Evolutionary conservation across 2,797 vertebrate genomes (phyloP), one percentile per base, ranked within the genome.

Genomic region (Brachymystax lenok): DNA sequence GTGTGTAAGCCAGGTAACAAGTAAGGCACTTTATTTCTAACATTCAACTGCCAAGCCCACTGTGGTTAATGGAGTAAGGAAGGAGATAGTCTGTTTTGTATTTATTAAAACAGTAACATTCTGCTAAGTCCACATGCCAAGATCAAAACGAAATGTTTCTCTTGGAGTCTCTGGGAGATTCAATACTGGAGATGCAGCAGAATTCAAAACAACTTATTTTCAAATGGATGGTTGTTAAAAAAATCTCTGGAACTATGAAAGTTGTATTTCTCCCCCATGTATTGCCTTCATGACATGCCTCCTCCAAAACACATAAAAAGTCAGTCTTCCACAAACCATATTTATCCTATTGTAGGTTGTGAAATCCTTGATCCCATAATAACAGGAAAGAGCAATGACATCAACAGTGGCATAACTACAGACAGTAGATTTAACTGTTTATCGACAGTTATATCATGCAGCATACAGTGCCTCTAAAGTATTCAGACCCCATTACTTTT

Each of bases 321-420:
- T 61, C 59, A 61, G 40, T 13, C 59, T 21, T 61, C 59, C 69
- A 28, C 69, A 50, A 2, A 51, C 69, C 40, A 71, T 24, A 28
- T 46, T 71, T 24, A 46, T 19, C 19, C n/a, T 21, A 71, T 21
- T 21, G 56, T 59, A 21, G 21, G 59, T 61, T 61, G n/a, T 67
- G 24, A 72, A 56, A 52, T 54, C 71, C 71, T 71, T 28, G 50
- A 56, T 10, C 50, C 24, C 27, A 52, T 51, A 27, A 30, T 33
- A 54, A 72, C 71, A 72, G 71, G 51, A 72, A 72, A 30, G 19
- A 28, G 3, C 14, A 71, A 59, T n/a, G 19, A n/a, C 56, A 59
- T 46, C 6, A 21, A 40, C 35, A 46, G 35, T 24, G n/a, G 33
- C 19, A 69, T 35, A 68, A 30, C 66, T 69, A 19, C 19, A 21